Base-by-base conservation (phyloP, 2,113 vertebrate species). In the Paradoxurus hermaphroditus region DNA sequence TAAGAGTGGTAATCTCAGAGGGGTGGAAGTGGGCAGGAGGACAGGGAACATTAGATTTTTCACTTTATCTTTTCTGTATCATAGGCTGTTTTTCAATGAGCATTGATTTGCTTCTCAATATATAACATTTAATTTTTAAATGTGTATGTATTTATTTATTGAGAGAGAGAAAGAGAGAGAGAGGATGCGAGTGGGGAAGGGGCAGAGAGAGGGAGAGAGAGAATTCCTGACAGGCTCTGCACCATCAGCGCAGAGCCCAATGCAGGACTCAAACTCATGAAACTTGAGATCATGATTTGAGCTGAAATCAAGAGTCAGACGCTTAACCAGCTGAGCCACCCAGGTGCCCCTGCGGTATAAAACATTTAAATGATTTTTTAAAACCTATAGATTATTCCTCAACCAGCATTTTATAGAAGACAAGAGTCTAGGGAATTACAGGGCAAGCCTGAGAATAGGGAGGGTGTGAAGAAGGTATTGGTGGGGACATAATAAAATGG, bases 111-210 rank as follows among this genome's bases (percentile, higher is more conserved):
- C 65, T 91, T 93, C 86, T 1, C 53, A 83, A 83, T 83, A 88
- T 83, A 78, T 27, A 65, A 83, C 44, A 89, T 90, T 36, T 67
- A 77, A 89, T 97, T 95, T 95, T 31, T 91, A 86, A 95, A 85
- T 59, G 56, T 59, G 21, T 59, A 59, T 23, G 21, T 59, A 9
- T 59, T 23, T 56, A 19, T 56, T 56, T 59, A 25, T 59, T 59
- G 56, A 59, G 56, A 59, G 56, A 59, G 56, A 56, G 53, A 53
- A 12, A 49, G 51, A 19, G 51, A 21, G 53, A 59, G 56, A 59
- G 56, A 9, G 56, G 21, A 21, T 23, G 56, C 56, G 23, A 59
- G 56, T 25, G 7, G 56, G 53, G 53, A 21, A 59, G 21, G 21
- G 56, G 56, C 56, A 59, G 56, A 59, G 56, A 25, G 56, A 59